A percentile compares a stretch with the other conserved stretches of the same genome.
Evolutionary conservation across 2,113 vertebrate species (phyloP).

Genomic region (Nansenia antarctica): DNA sequence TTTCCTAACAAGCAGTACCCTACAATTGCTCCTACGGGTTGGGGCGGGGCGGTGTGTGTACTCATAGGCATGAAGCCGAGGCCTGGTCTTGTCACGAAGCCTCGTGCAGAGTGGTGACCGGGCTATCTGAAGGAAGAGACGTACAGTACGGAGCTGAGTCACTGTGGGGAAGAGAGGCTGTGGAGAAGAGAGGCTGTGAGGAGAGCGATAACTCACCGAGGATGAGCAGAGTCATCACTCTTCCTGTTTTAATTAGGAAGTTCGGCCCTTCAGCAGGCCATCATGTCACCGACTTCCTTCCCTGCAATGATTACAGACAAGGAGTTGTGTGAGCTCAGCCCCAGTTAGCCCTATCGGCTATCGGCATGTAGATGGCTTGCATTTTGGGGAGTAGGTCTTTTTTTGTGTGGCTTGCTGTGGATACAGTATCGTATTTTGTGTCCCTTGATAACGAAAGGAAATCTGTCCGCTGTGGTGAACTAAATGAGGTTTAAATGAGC

Average conservation of each 20-base stretch:
- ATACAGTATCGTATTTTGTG: conserved; percentile 39
- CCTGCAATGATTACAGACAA: conserved; percentile 42
- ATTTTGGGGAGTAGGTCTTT: conserved; percentile 32
- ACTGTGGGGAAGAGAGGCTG: conserved; percentile 40
- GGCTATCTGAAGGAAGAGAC: conserved; percentile 64
- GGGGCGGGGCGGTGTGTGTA: conserved; percentile 28
- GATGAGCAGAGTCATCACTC: conserved; percentile 64
- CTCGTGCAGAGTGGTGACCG: conserved; percentile 28
- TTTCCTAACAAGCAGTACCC: conserved; percentile 53
- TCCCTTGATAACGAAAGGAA: conserved; percentile 44
- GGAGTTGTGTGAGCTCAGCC: conserved; percentile 13
- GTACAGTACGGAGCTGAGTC: conserved; percentile 59
- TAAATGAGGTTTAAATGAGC: conserved; percentile 55
- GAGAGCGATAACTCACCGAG: conserved; percentile 50
- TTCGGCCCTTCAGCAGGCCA: conserved; percentile 40
- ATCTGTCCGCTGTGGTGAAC: conserved; percentile 50
- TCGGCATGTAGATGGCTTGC: conserved; percentile 29
- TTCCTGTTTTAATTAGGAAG: conserved; percentile 66
- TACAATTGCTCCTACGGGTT: conserved; percentile 23
- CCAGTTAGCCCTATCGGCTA: too few relatives aligned
- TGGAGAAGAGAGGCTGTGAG: conserved; percentile 26
- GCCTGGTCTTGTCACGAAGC: conserved; percentile 45
- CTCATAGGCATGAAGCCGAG: conserved; percentile 26
- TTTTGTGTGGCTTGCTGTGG: conserved; percentile 17
- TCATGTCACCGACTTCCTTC: conserved; percentile 60